Evolutionary conservation across 2,797 vertebrate species (phyloP).

Genomic region (Emys orbicularis): DNA sequence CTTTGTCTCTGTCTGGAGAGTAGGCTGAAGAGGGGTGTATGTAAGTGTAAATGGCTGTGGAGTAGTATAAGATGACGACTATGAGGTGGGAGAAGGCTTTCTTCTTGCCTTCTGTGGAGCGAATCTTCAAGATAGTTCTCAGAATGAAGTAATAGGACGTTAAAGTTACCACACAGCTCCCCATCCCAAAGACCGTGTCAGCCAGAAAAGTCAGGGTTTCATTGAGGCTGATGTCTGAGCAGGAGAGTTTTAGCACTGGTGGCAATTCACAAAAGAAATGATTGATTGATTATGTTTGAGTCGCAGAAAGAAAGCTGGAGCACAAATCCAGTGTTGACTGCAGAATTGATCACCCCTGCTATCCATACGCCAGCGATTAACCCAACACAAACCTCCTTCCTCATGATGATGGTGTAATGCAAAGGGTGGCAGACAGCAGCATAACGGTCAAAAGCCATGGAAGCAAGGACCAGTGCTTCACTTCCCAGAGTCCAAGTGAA

Average conservation of each 20-base stretch:
- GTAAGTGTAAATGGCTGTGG: slow-evolving; percentile 47
- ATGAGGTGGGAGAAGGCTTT: slow-evolving; percentile 66
- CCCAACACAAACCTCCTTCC: slow-evolving; percentile 24
- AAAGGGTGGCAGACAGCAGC: slow-evolving; percentile 53
- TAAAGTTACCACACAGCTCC: slow-evolving; percentile 38
- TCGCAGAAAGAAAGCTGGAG: slow-evolving; percentile 49
- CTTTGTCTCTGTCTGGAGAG: slow-evolving; percentile 31
- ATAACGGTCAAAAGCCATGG: slow-evolving; percentile 60
- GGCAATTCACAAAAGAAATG: slow-evolving; percentile 69
- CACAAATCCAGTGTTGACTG: slow-evolving; percentile 51
- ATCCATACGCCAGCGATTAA: slow-evolving; percentile 29
- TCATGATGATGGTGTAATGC: slow-evolving; percentile 57
- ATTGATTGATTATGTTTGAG: slow-evolving; percentile 29
- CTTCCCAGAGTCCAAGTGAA: slow-evolving; percentile 35
- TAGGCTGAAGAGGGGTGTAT: slow-evolving; percentile 37
- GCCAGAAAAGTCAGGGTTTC: slow-evolving; percentile 33
- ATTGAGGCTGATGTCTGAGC: slow-evolving; percentile 24
- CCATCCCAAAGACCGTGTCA: slow-evolving; percentile 12
- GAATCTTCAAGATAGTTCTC: slow-evolving; percentile 29
- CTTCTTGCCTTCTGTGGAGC: slow-evolving; percentile 17
- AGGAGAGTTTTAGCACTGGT: slow-evolving; percentile 43
- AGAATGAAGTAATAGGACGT: slow-evolving; percentile 51
- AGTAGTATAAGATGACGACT: slow-evolving; percentile 50
- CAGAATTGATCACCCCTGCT: slow-evolving; percentile 43
- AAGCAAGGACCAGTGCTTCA: slow-evolving; percentile 49